Base-by-base conservation (phyloP, 1,140 invertebrate genomes). In the Metopolophium dirhodum region DNA sequence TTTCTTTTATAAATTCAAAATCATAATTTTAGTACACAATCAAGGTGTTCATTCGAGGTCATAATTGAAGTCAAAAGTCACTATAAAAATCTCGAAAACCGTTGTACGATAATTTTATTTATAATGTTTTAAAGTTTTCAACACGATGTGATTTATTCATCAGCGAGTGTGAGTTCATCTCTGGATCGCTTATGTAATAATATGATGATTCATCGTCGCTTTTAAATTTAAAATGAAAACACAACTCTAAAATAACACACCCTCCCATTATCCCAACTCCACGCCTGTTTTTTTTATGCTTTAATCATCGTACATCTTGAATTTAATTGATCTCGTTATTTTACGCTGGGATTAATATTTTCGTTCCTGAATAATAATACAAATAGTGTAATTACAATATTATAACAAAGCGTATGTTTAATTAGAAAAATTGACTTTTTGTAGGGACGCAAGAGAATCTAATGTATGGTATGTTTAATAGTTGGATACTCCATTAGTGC, bases 281-380 rank as follows among this genome's bases (percentile, higher is more conserved):
- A 83, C 37, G 82, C 37, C 82, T 23, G 9, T 83, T 83, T 23
- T 83, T 61, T 83, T 83, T 20, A 77, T n/a, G 61, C 14, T 35
- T 30, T 83, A 83, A 83, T 83, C 82, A 45, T 86, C 37, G 9
- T 86, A 45, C 23, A 86, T 86, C 41, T 47, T 11, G 23, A 86
- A 86, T 26, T 86, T 26, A 86, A 86, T 86, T 86, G 37, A 86
- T 86, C 23, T 86, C 83, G 41, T 86, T 86, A 86, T 86, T 45
- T 86, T 47, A 26, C 2, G 41, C 45, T 30, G 23, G 37, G 23
- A 86, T 45, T 41, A 45, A 85, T 85, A 45, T 35, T 83, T 41
- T 41, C 37, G 20, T 83, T 83, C 22, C 82, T 23, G 82, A 35
- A 86, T 86, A 47, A 86, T 86, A 86, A 77, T 77, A 77, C 30